Percentiles rank a stretch among this genome's conserved stretches.
phyloP scores from a whole-genome alignment of 1,140 invertebrate genomes.

The Mizuhopecten yessoensis region DNA sequence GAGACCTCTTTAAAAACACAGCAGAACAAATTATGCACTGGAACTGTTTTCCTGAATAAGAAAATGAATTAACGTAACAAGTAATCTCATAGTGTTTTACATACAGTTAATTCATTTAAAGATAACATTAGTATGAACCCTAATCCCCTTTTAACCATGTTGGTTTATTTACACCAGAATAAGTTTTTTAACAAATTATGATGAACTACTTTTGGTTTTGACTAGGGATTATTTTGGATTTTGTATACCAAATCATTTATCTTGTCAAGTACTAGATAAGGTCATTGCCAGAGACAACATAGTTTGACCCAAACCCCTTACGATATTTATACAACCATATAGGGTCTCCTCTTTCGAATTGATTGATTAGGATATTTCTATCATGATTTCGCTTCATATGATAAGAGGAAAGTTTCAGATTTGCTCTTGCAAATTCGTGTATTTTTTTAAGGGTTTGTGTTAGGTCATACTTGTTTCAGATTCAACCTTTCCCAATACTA shows the following conservation, averaged over 20 bases:
- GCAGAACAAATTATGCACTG: background rate
- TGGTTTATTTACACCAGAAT: background rate
- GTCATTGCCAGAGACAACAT: background rate
- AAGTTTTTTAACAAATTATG: background rate
- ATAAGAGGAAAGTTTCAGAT: background rate
- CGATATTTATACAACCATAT: background rate
- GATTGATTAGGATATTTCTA: background rate
- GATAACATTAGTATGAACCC: background rate
- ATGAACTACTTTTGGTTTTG: background rate
- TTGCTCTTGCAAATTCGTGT: background rate
- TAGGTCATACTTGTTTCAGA: background rate
- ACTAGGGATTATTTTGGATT: background rate
- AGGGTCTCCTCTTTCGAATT: background rate
- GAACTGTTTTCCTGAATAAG: background rate
- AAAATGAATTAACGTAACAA: too few relatives aligned
- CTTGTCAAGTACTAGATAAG: background rate
- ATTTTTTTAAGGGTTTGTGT: background rate
- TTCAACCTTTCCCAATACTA: constrained; percentile 53
- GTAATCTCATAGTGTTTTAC: too few relatives aligned
- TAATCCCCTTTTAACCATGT: background rate
- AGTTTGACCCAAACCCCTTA: background rate
- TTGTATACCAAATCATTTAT: background rate
- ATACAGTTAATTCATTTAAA: background rate
- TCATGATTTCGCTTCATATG: background rate
- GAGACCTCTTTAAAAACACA: background rate